phyloP scores from a whole-genome alignment of 2,113 vertebrate species.

The Cygnus atratus region DNA sequence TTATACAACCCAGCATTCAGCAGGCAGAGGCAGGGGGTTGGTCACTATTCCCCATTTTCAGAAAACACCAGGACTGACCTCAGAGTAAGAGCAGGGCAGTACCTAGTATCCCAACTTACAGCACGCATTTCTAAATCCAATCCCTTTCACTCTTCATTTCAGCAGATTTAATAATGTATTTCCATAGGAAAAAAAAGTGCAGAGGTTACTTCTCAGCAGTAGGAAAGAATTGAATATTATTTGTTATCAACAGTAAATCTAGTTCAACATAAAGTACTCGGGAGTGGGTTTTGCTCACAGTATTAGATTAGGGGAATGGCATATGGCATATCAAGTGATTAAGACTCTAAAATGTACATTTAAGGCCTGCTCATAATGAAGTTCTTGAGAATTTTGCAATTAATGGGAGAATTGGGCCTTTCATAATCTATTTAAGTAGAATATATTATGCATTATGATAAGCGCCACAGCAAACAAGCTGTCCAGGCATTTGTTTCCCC shows the following conservation, averaged over 20 bases:
- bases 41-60: not conserved
- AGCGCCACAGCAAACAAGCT: not conserved
- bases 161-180: not conserved
- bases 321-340: not conserved
- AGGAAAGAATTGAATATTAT: not conserved
- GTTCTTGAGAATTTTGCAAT: not conserved
- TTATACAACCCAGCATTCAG: not conserved
- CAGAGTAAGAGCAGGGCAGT: not conserved
- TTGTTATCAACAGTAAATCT: not conserved
- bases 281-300: not conserved
- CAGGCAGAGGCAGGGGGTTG: not conserved
- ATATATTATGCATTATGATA: not conserved
- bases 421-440: not conserved
- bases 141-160: not conserved
- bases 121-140: not conserved
- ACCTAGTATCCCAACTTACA: not conserved
- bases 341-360: not conserved
- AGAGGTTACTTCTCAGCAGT: not conserved
- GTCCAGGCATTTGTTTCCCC: not conserved
- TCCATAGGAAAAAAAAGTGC: not conserved
- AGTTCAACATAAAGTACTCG: not conserved
- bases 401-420: not conserved
- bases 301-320: not conserved
- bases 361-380: not conserved
- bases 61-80: not conserved